Evolutionary conservation across 2,888 invertebrate genomes (phyloP), one percentile per base, ranked within the genome.

Genomic region (Meloe dianella): DNA sequence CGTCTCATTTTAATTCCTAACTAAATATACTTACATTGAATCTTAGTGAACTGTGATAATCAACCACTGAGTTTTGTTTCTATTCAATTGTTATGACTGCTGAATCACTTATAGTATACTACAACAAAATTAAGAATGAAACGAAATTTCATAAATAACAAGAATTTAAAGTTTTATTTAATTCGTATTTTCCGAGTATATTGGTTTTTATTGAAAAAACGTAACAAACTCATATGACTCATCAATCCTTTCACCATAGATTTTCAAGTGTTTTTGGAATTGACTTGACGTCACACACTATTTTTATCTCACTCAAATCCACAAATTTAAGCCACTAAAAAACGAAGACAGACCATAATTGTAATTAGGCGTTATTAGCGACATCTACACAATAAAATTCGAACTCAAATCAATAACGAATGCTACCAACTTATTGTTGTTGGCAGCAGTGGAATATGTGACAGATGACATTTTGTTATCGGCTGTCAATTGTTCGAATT

Each of bases 401-500:
- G 1, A 54, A 54, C 27, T 54, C 27, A 22, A 12, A 8, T 54
- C 54, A 24, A 27, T 22, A 24, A 51, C 22, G 10, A 35, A 14
- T 35, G 1, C 32, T 10, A 32, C 32, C 32, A 32, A 32, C n/a
- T 17, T 2, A 41, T 3, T 7, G 7, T n/a, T 14, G 41, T 35
- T 35, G 35, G 35, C 12, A 35, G 17, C 17, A 7, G 41, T 41
- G 17, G n/a, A 41, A 54, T 54, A n/a, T 54, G 6, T 54, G 54
- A 27, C 54, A 54, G 24, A 14, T 54, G 54, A 54, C 54, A 14
- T 54, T n/a, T 27, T 54, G 54, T 54, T 54, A 54, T 54, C 54
- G 54, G n/a, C 4, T 54, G 54, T 24, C 54, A 54, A 14, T 22
- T 27, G 22, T 54, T n/a, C n/a, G n/a, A 27, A n/a, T 27, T 24